Percentiles rank a stretch among this genome's conserved stretches.
These are phyloP conservation scores for Hyperoplus immaculatus DNA, from an alignment of 2,797 vertebrate species.

Conservation along the genomic window DNA sequence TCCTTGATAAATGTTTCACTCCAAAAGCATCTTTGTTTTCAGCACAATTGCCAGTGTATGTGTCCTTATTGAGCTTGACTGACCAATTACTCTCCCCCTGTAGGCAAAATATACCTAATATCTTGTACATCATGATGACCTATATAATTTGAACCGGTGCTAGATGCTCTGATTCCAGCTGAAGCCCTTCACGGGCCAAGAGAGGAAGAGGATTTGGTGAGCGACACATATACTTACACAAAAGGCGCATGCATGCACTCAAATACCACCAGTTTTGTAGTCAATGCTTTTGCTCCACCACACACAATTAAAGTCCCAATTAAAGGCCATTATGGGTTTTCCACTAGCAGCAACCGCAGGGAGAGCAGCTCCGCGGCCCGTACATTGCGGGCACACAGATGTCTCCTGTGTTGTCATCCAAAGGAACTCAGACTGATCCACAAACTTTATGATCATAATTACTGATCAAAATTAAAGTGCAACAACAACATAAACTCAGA, in stretches of 20 bases:
- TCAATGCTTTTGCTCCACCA: constrained; percentile 83
- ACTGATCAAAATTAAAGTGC: constrained; percentile 84
- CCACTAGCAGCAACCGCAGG: constrained; percentile 79
- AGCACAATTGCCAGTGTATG: constrained; percentile 45
- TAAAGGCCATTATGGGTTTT: constrained; percentile 86
- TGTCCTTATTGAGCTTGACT: constrained; percentile 31
- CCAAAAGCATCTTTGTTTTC: constrained; percentile 68
- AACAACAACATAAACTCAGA: constrained; percentile 76
- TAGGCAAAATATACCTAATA: constrained; percentile 43
- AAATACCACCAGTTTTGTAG: constrained; percentile 83
- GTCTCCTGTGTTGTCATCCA: constrained; percentile 83
- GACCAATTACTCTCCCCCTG: constrained; percentile 43
- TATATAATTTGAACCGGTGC: constrained; percentile 48
- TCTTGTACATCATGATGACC: constrained; percentile 36
- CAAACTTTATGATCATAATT: constrained; percentile 85
- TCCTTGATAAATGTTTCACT: constrained; percentile 21
- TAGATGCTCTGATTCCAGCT: constrained; percentile 37
- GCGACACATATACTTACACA: constrained; percentile 77
- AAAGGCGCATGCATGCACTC: constrained; percentile 81
- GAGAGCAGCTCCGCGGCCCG: constrained; percentile 71
- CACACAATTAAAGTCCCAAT: constrained; percentile 87
- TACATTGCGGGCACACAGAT: constrained; percentile 81
- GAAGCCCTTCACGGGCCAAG: constrained; percentile 49
- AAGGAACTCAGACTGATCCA: constrained; percentile 81
- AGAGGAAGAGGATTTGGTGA: constrained; percentile 71